These are phyloP conservation scores for Heterodera filipjevi DNA, from an alignment of 2,888 invertebrate species.

Conservation along the genomic window DNA sequence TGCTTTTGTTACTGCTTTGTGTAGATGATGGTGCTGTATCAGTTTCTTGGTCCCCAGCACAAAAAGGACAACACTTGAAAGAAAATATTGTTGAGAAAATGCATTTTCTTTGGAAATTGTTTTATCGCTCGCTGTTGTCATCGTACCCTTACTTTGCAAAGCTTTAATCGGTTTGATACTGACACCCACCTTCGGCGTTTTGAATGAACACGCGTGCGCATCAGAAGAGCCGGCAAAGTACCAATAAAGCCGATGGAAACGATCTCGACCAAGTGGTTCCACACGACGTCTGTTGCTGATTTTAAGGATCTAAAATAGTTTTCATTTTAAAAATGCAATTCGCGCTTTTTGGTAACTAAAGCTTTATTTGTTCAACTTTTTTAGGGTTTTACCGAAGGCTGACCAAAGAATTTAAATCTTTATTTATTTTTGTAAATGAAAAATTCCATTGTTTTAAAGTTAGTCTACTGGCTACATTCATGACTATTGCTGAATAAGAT, in stretches of 20 bases:
- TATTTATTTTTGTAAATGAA: too few species aligned
- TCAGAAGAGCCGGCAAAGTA: conserved; percentile 42
- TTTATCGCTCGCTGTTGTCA: neutral
- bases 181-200: too few species aligned
- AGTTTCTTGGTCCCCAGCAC: neutral
- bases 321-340: neutral
- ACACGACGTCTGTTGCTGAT: conserved; percentile 23
- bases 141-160: too few species aligned
- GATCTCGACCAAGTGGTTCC: conserved; percentile 45
- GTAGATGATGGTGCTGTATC: neutral
- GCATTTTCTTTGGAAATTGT: too few species aligned
- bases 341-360: too few species aligned
- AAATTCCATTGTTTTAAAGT: neutral
- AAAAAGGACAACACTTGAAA: neutral
- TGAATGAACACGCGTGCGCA: neutral
- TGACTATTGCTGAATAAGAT: neutral
- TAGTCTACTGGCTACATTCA: neutral
- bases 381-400: too few species aligned
- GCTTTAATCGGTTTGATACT: too few species aligned
- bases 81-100: too few species aligned
- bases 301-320: conserved; percentile 4
- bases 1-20: neutral
- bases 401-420: too few species aligned
- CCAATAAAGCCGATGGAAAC: conserved; percentile 49
- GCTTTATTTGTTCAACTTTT: neutral